Conservation (phyloP, 1,140 invertebrate species). For the Penaeus indicus region DNA sequence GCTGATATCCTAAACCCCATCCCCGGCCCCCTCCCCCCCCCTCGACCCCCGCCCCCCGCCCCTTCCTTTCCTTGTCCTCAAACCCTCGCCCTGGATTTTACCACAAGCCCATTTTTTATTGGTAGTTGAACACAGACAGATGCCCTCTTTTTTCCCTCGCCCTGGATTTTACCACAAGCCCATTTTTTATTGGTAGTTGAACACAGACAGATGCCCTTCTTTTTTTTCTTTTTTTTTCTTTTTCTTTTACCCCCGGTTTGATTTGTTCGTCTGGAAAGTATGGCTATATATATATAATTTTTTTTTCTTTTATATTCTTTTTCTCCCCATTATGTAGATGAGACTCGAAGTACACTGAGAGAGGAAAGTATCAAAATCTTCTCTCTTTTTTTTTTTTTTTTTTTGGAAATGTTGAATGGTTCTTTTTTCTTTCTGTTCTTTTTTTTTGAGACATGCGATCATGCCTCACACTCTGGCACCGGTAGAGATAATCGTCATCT, state of each 20-base stretch:
- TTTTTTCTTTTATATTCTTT: not conserved
- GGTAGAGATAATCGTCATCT: too few relatives aligned
- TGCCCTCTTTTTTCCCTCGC: not conserved
- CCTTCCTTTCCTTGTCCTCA: not conserved
- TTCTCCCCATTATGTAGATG: not conserved
- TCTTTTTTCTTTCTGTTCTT: too few relatives aligned
- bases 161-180: slow-evolving; percentile 1
- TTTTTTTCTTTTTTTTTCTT: not conserved
- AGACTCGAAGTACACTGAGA: not conserved
- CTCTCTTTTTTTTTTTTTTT: too few relatives aligned
- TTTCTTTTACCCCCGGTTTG: slow-evolving; percentile 5
- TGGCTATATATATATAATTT: too few relatives aligned
- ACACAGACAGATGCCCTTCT: not conserved
- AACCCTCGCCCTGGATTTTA: slow-evolving; percentile 1
- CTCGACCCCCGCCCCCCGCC: not conserved
- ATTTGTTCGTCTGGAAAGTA: slow-evolving; percentile 6
- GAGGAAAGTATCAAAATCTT: not conserved
- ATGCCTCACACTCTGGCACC: too few relatives aligned
- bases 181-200: too few relatives aligned
- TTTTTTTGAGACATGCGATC: too few relatives aligned
- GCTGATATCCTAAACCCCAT: too few relatives aligned
- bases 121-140: not conserved
- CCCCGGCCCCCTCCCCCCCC: not conserved
- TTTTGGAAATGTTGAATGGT: too few relatives aligned
- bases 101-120: not conserved